A percentile compares a stretch with the other conserved stretches of the same genome.
Evolutionary conservation across 2,113 vertebrate species (phyloP).

Genomic region (Cathartes aura): DNA sequence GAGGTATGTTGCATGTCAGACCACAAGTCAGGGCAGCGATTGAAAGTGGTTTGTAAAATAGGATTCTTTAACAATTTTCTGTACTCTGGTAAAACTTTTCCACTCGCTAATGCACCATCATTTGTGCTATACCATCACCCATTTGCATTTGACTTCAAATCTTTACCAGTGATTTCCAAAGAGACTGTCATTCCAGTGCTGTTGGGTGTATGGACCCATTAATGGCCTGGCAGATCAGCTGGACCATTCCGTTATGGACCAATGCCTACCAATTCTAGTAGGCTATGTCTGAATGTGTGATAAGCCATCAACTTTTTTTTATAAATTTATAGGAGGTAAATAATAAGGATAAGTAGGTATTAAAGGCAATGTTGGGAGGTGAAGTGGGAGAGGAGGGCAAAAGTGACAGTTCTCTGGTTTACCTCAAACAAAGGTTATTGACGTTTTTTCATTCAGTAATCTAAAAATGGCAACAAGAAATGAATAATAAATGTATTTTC

Average conservation of each 20-base stretch:
- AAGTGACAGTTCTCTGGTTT: neutral
- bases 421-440: neutral
- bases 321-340: neutral
- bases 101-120: neutral
- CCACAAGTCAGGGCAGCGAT: neutral
- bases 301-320: neutral
- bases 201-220: neutral
- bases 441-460: neutral
- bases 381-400: neutral
- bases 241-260: neutral
- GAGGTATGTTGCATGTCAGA: neutral
- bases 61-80: neutral
- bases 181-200: neutral
- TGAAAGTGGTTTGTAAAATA: neutral
- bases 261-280: neutral
- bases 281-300: neutral
- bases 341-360: neutral
- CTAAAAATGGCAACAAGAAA: neutral
- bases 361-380: neutral
- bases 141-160: neutral
- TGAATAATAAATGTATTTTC: neutral
- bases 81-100: neutral
- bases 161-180: neutral
- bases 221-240: neutral
- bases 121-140: neutral